phyloP scores from a whole-genome alignment of 1,140 invertebrate genomes.

The Monomorium pharaonis region DNA sequence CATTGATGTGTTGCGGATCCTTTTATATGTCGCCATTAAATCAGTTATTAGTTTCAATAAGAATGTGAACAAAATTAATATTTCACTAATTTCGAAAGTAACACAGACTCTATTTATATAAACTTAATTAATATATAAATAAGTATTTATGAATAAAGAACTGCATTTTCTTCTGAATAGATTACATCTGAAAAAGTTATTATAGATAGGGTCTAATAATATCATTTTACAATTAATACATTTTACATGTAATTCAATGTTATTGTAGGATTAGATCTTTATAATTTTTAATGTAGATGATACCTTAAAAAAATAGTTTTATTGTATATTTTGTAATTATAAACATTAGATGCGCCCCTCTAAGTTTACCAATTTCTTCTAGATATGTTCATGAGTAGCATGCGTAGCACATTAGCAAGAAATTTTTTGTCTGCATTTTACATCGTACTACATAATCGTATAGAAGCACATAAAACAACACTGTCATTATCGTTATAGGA shows the following conservation, averaged over 20 bases:
- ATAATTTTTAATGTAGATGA: slow-evolving; percentile 30
- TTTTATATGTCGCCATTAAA: background rate
- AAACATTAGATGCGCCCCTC: background rate
- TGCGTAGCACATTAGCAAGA: slow-evolving; percentile 44
- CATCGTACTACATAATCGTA: background rate
- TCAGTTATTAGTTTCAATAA: background rate
- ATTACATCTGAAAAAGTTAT: slow-evolving; percentile 14
- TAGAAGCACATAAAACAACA: background rate
- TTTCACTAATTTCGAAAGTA: background rate
- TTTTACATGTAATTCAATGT: background rate
- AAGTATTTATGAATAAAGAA: background rate
- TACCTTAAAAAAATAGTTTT: background rate
- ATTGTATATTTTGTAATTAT: background rate
- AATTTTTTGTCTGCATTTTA: slow-evolving; percentile 3
- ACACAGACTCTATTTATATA: slow-evolving; percentile 1
- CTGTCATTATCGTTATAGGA: slow-evolving; percentile 75
- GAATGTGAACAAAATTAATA: slow-evolving; percentile 13
- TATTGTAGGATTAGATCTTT: slow-evolving; percentile 4
- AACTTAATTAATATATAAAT: background rate
- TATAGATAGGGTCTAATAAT: slow-evolving; percentile 26
- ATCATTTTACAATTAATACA: background rate
- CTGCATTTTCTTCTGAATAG: background rate
- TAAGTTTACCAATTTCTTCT: background rate
- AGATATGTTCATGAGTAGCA: slow-evolving; percentile 31
- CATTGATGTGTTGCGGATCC: slow-evolving; percentile 47